phyloP scores from a whole-genome alignment of 2,113 vertebrate species.

The Xenopus laevis region DNA sequence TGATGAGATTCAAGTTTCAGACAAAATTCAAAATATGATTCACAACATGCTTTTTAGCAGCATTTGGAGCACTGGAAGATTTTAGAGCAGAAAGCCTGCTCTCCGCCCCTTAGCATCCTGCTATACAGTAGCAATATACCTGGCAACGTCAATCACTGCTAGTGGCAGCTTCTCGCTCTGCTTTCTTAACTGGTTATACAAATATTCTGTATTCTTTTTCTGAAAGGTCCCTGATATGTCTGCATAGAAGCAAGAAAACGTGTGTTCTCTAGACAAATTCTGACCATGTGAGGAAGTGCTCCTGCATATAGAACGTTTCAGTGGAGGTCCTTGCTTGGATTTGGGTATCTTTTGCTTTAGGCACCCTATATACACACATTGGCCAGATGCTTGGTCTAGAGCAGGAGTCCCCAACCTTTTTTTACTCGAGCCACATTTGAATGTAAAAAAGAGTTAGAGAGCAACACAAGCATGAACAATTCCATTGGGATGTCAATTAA shows the following conservation, averaged over 20 bases:
- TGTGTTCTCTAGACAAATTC: too few relatives aligned
- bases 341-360: too few relatives aligned
- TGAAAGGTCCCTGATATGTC: conserved; percentile 43
- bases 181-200: background rate
- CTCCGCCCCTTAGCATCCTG: background rate
- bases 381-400: too few relatives aligned
- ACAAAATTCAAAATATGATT: background rate
- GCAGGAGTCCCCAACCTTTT: too few relatives aligned
- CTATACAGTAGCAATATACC: background rate
- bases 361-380: too few relatives aligned
- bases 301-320: too few relatives aligned
- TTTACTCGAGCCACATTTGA: too few relatives aligned
- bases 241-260: conserved; percentile 40
- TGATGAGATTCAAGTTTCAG: background rate
- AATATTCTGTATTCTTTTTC: background rate
- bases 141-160: background rate
- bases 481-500: too few relatives aligned
- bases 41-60: conserved; percentile 25
- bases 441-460: too few relatives aligned
- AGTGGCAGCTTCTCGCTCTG: background rate
- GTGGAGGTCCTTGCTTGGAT: too few relatives aligned
- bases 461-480: too few relatives aligned
- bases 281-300: too few relatives aligned
- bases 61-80: conserved; percentile 19
- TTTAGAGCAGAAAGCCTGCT: conserved; percentile 16